Percentiles rank a stretch among this genome's conserved stretches.
These are phyloP conservation scores for Thymelicus sylvestris DNA, from an alignment of 2,888 invertebrate species.

Conservation along the genomic window DNA sequence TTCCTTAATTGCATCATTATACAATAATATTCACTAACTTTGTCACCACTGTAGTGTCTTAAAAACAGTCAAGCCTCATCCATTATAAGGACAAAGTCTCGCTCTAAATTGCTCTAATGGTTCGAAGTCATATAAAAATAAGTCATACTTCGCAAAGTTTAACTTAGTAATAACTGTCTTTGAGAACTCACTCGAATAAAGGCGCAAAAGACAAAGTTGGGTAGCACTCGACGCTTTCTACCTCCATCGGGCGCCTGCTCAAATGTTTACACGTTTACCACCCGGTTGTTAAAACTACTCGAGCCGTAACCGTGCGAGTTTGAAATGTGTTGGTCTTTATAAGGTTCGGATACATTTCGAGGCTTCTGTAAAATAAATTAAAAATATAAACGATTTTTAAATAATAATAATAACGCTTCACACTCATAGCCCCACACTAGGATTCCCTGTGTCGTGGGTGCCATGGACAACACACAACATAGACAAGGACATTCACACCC, in stretches of 20 bases:
- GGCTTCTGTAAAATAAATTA: not conserved
- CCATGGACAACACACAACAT: too few relatives aligned
- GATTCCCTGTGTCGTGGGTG: too few relatives aligned
- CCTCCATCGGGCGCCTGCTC: constrained; percentile 26
- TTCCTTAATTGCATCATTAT: too few relatives aligned
- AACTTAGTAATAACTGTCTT: not conserved
- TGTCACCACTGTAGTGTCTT: too few relatives aligned
- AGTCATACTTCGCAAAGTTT: not conserved
- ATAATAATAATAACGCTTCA: too few relatives aligned
- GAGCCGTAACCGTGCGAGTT: constrained; percentile 52
- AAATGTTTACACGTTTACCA: constrained; percentile 57
- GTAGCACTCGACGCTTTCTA: constrained; percentile 22
- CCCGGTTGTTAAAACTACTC: constrained; percentile 57
- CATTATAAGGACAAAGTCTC: too few relatives aligned
- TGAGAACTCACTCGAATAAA: not conserved
- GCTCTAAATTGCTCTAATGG: too few relatives aligned
- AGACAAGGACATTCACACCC: too few relatives aligned
- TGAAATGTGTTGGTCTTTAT: constrained; percentile 19
- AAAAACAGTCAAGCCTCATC: too few relatives aligned
- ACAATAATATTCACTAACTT: too few relatives aligned
- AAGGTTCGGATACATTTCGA: constrained; percentile 21
- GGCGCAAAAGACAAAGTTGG: constrained; percentile 23
- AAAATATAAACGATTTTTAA: too few relatives aligned
- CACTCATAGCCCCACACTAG: too few relatives aligned
- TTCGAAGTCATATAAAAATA: not conserved